These are phyloP conservation scores for Andrena trimmerana DNA, from an alignment of 2,888 invertebrate genomes.

Conservation along the genomic window DNA sequence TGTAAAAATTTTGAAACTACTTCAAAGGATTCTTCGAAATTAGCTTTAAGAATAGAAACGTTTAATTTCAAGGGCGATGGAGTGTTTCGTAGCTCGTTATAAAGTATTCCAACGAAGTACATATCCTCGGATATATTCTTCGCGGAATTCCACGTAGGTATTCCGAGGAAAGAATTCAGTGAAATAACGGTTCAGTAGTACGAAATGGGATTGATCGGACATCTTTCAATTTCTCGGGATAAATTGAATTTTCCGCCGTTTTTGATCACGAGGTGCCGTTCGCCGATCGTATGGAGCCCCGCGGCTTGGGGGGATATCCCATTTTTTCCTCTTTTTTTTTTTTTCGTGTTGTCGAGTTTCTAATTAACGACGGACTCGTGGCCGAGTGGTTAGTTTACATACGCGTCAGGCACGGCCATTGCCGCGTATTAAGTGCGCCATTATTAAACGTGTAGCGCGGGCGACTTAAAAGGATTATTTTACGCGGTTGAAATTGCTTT, in stretches of 20 bases:
- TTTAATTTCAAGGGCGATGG: too few species aligned
- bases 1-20: too few species aligned
- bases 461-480: conserved; percentile 47
- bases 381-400: conserved; percentile 59
- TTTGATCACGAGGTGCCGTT: background rate
- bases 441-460: conserved; percentile 30
- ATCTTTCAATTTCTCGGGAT: conserved; percentile 9
- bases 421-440: conserved; percentile 50
- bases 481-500: conserved; percentile 34
- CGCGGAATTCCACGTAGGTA: background rate
- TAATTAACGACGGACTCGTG: conserved; percentile 56
- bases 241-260: conserved; percentile 5
- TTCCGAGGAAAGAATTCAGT: background rate
- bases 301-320: background rate
- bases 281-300: background rate
- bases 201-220: conserved; percentile 1
- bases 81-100: too few species aligned
- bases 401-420: conserved; percentile 51
- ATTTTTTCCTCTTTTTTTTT: background rate
- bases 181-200: background rate
- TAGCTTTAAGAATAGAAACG: too few species aligned
- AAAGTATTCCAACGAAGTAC: background rate
- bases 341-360: conserved; percentile 25
- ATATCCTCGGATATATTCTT: background rate
- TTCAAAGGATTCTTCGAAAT: too few species aligned